Evolutionary conservation across 2,797 vertebrate genomes (phyloP).

Genomic region (Hyperoplus immaculatus): DNA sequence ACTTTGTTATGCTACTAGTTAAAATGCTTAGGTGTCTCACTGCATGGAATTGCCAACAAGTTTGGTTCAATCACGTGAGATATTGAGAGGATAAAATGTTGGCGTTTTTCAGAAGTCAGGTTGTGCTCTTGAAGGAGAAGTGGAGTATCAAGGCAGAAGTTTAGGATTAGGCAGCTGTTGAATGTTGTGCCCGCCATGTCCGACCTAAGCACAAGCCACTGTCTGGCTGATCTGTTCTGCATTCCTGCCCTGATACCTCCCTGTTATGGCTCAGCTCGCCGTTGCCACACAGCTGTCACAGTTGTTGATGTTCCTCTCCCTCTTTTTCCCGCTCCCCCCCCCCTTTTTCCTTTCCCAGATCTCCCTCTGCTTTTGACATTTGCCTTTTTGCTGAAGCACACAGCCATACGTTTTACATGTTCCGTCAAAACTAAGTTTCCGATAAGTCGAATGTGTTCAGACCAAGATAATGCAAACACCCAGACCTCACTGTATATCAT

Average conservation of each 20-base stretch:
- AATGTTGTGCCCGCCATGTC: slow-evolving; percentile 59
- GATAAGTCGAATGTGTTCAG: background rate
- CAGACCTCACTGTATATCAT: slow-evolving; percentile 2
- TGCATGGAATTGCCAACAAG: slow-evolving; percentile 41
- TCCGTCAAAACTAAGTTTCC: slow-evolving; percentile 19
- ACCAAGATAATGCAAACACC: background rate
- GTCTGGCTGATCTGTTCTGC: slow-evolving; percentile 81
- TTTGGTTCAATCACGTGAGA: slow-evolving; percentile 40
- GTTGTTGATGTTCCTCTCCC: slow-evolving; percentile 71
- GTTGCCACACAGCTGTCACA: slow-evolving; percentile 83
- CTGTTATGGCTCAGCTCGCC: slow-evolving; percentile 71
- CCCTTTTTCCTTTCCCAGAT: slow-evolving; percentile 43
- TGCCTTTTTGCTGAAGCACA: slow-evolving; percentile 40
- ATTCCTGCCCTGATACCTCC: slow-evolving; percentile 80
- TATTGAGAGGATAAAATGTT: slow-evolving; percentile 21
- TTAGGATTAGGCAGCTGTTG: slow-evolving; percentile 78
- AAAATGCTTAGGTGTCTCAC: slow-evolving; percentile 19
- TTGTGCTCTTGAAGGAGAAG: slow-evolving; percentile 42
- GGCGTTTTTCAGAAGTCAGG: slow-evolving; percentile 39
- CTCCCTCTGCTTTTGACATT: slow-evolving; percentile 63
- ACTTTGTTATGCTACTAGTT: slow-evolving; percentile 27
- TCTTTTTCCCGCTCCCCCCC: slow-evolving; percentile 19
- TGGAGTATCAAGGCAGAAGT: slow-evolving; percentile 50
- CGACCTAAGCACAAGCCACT: slow-evolving; percentile 59
- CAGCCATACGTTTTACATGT: slow-evolving; percentile 30